Base-by-base conservation (phyloP, 1,140 invertebrate species). In the Ylistrum balloti region DNA sequence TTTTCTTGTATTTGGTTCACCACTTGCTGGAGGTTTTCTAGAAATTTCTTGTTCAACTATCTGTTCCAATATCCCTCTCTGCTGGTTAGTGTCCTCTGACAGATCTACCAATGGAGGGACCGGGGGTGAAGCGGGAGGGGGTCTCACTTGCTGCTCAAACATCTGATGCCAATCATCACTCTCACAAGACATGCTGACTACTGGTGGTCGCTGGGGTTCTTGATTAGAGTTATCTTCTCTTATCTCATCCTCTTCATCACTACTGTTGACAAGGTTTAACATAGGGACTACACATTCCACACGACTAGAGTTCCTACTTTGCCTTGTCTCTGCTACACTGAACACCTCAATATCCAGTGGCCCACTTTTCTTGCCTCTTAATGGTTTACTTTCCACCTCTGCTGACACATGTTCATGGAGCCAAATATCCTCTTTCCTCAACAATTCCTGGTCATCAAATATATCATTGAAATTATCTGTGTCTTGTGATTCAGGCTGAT, bases 331-430 rank as follows among this genome's bases (percentile, higher is more conserved):
- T n/a, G 93, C 90, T 15, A 92, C 88, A 41, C 88, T 91, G 90
- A 94, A 94, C 5, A 94, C 92, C 91, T 95, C 93, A 38, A 95
- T 92, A 86, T 95, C 94, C 22, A 94, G 92, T 28, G 90, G 91
- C 32, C 90, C 90, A 13, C 86, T 74, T 15, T 90, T 89, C 38
- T 88, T 90, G 13, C 85, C 33, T 15, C 86, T 88, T 32, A 88
- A 45, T 91, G 86, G 34, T 88, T 90, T 74, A 48, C 48, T 48
- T 91, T 92, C 13, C 48, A 32, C 85, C 87, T 91, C 34, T 89
- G 28, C n/a, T 88, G 74, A 86, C 89, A 56, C 91, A 22, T 90
- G 28, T 89, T 92, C 88, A 89, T 93, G 86, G 86, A 86, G 33
- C 88, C 56, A 87, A 33, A 33, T 41, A 15, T 90, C 87, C 86